phyloP scores from a whole-genome alignment of 2,888 invertebrate species.

The Lepidochrysops patricia region DNA sequence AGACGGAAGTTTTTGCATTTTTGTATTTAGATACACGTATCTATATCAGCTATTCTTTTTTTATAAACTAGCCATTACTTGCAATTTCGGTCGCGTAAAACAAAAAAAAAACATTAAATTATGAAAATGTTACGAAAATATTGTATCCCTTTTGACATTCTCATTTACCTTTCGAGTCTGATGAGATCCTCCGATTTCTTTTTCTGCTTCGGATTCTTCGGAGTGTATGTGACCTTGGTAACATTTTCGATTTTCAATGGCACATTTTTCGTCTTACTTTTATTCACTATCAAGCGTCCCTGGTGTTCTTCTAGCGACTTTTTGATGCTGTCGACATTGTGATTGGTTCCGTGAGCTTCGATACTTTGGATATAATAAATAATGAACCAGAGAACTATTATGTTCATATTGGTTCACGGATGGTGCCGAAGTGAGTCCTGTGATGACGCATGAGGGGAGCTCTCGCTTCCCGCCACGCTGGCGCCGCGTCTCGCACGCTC shows the following conservation, averaged over 20 bases:
- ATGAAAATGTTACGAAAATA: no score
- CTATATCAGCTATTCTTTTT: no score
- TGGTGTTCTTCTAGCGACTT: slow-evolving; percentile 48
- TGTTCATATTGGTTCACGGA: background rate
- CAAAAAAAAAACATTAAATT: no score
- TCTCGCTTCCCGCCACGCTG: slow-evolving; percentile 30
- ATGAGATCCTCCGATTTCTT: slow-evolving; percentile 36
- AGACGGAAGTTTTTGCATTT: no score
- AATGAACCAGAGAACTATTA: background rate
- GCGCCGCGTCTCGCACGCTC: slow-evolving; percentile 25
- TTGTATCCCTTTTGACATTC: no score
- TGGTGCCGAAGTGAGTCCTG: background rate
- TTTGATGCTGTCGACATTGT: slow-evolving; percentile 39
- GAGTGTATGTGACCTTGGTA: slow-evolving; percentile 37
- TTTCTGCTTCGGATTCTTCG: slow-evolving; percentile 27
- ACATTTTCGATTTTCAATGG: slow-evolving; percentile 46
- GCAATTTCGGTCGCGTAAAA: background rate
- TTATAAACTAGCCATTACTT: background rate
- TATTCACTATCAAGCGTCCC: slow-evolving; percentile 34
- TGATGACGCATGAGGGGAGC: slow-evolving; percentile 14
- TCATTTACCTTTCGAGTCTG: slow-evolving; percentile 36
- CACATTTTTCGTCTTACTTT: slow-evolving; percentile 39
- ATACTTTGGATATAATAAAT: background rate
- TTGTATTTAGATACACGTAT: no score
- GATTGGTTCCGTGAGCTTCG: slow-evolving; percentile 18